These are phyloP conservation scores for Astreopora myriophthalma DNA, from an alignment of 64 coral and sea anemone species.

Conservation along the genomic window DNA sequence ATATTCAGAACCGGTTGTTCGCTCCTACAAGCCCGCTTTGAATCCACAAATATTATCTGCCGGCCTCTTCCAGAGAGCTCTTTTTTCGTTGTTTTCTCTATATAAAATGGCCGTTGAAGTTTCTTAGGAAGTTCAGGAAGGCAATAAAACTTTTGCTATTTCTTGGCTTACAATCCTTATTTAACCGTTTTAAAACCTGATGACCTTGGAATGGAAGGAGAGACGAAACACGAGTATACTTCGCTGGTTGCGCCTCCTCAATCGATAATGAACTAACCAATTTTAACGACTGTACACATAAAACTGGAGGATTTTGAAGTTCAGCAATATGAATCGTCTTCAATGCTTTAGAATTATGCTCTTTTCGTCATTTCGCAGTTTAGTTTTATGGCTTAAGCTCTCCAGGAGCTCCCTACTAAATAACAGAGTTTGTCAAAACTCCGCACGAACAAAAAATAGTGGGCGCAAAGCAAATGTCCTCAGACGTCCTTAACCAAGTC, in stretches of 20 bases:
- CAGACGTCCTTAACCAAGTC: no score
- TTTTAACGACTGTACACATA: neutral
- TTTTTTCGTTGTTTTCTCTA: neutral
- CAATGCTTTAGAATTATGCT: neutral
- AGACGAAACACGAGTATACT: no score
- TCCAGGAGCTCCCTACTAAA: neutral
- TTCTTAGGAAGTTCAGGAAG: neutral
- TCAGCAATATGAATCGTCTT: neutral
- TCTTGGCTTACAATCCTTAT: no score
- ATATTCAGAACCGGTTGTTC: neutral
- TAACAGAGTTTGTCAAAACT: neutral
- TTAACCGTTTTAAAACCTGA: no score
- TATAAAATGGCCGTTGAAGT: neutral
- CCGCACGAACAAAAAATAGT: no score
- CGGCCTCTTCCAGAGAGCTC: neutral
- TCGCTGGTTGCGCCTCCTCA: no score
- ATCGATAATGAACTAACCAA: neutral
- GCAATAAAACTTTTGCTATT: no score
- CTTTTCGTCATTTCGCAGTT: neutral
- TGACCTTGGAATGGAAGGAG: no score
- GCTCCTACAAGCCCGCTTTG: neutral
- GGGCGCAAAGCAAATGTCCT: neutral
- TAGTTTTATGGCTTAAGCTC: neutral
- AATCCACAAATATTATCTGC: neutral
- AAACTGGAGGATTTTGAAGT: neutral